Evolutionary conservation across 2,888 invertebrate genomes (phyloP), one percentile per base, ranked within the genome.

Genomic region (Trichopria drosophilae): DNA sequence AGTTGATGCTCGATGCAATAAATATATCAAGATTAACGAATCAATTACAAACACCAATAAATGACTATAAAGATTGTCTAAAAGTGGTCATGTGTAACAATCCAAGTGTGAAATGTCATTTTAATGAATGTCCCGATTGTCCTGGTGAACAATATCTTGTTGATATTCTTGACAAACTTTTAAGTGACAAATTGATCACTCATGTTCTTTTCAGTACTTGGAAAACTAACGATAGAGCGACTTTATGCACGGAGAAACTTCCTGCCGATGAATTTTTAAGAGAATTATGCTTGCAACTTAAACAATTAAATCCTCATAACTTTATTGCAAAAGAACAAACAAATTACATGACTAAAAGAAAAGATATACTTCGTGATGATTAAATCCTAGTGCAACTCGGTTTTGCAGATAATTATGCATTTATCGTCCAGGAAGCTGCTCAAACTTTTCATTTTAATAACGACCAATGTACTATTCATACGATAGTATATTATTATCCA

Each of bases 381-480:
- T 23, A 43, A 18, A 35, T 43, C 19, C 1, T 43, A 18, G 9
- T 24, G 20, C 10, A 35, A 20, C 6, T 37, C 5, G 36, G 37
- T 34, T 45, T 45, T 28, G 35, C 36, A 9, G 45, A 45, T 7
- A 45, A 45, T 28, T 45, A 45, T 7, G 28, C 45, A 6, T 45
- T 36, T 9, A 12, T 43, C 12, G n/a, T 43, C 1, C 43, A 43
- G 19, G 34, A 43, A 19, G 29, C 22, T 13, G 45, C 29, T 9
- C 45, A 45, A 24, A 37, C 36, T 18, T 18, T 45, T 1, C 45
- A 36, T 19, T 45, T 28, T 18, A 43, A 43, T 13, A 43, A 43
- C 10, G 13, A 31, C 5, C 42, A 42, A 34, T 16, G 24, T 9
- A 43, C 43, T n/a, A 23, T 43, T 9, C 24, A 43, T 43, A 32